Conservation (phyloP, 1,140 invertebrate genomes). For the Eulimnadia texana region DNA sequence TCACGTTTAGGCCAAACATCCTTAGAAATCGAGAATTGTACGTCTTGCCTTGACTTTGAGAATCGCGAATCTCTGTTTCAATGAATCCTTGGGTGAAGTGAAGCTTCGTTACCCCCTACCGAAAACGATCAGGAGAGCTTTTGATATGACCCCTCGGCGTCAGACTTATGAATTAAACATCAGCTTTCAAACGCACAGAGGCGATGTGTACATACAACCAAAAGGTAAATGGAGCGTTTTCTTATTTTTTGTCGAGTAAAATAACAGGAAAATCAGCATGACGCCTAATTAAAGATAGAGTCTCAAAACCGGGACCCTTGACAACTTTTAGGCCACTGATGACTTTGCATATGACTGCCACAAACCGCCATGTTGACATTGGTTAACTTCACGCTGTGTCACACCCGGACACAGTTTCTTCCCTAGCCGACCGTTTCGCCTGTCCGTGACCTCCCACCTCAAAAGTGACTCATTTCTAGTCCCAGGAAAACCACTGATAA, state of each 20-base stretch:
- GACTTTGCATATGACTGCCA: background rate
- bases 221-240: background rate
- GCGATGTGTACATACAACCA: background rate
- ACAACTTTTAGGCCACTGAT: no score
- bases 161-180: no score
- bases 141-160: no score
- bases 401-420: background rate
- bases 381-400: background rate
- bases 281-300: background rate
- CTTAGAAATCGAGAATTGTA: no score
- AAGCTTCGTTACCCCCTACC: no score
- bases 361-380: background rate
- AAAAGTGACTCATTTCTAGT: no score
- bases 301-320: background rate
- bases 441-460: background rate
- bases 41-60: no score
- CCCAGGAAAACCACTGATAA: no score
- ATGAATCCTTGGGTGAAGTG: no score
- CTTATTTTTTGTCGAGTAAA: background rate
- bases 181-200: background rate
- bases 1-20: no score
- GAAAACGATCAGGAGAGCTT: no score
- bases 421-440: background rate
- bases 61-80: no score
- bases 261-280: background rate